Evolutionary conservation across 1,140 invertebrate genomes (phyloP), one percentile per base, ranked within the genome.

Genomic region (Dryas iulia): DNA sequence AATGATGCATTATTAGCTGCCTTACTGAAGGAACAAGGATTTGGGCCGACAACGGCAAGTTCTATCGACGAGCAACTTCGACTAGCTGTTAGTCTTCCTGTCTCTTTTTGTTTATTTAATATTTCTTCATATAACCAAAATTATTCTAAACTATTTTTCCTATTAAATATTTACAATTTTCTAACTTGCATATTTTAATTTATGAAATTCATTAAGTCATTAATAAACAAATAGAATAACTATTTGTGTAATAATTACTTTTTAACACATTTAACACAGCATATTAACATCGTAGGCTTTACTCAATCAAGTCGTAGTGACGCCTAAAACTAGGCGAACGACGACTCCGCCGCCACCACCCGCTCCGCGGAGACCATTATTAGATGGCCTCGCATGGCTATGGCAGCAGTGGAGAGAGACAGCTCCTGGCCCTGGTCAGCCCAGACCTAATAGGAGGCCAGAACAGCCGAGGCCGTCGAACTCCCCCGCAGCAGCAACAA

Each of bases 1-100:
- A 93, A 95, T 73, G 94, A 95, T 54, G 94, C 94, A 25, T 84
- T 95, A 25, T 84, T 95, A n/a, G 95, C 95, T 6, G 93, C 94
- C 2, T 77, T 95, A 62, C 83, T 95, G 33, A 95, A 95, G 82
- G 93, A 94, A 76, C 93, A 94, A 81, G 94, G 94, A 14, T 94
- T 95, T 74, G 94, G 94, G 73, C 94, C 95, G 1, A 91, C 93
- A 3, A 95, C 94, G 39, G 94, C 94, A 70, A 93, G 93, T 86
- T 87, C 83, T 74, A 82, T 92, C 81, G 76, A 93, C 86, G 92
- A 94, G 72, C 93, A 94, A 89, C 83, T 95, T 57, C 92, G 92
- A 81, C 85, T 93, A 64, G 92, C 92, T 73, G 94, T 95, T 88
- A 93, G 93, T 93, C 76, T 67, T 83, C 66, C 69, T 69, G 76